Base-by-base conservation (phyloP, 2,797 vertebrate species). In the Alectoris magna region DNA sequence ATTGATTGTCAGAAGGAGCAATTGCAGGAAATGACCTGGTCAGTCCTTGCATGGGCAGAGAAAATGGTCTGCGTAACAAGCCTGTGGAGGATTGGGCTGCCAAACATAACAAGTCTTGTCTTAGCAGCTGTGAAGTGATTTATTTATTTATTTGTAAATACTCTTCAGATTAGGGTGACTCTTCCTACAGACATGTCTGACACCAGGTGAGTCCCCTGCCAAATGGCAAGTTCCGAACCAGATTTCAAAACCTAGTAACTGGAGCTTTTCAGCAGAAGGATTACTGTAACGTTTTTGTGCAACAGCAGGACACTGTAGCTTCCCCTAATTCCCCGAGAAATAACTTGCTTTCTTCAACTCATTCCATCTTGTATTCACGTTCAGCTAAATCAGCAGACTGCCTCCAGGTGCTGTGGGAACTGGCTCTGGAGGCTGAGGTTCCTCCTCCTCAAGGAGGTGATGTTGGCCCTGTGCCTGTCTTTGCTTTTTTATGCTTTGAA, bases 1-100 rank as follows among this genome's bases (percentile, higher is more conserved):
- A 56, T 23, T 83, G 73, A 38, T 79, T 85, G 62, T 92, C 62
- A 80, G 53, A 70, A 90, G 72, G 62, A 89, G 76, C 62, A 69
- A 51, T 87, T 91, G 69, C 75, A 70, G 76, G 77, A 80, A 80
- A 43, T 77, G 41, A 31, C 84, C 46, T 38, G 36, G n/a, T 63
- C 5, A 6, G 31, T 51, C 58, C 14, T 26, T 56, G 19, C 22
- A 38, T 74, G 27, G 36, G 63, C 15, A 43, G 39, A 49, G 41
- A 85, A 80, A 64, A 81, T 43, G 31, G 15, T 78, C 72, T 73
- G 64, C 5, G 3, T 90, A 82, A 77, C 36, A 56, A 9, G 13
- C 21, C 70, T 93, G 64, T 59, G 49, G 55, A 84, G 51, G 84
- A 5, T 34, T 67, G 49, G 41, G 36, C 84, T 91, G 74, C 86